phyloP scores from a whole-genome alignment of 2,113 vertebrate species.

The Prunella himalayana region DNA sequence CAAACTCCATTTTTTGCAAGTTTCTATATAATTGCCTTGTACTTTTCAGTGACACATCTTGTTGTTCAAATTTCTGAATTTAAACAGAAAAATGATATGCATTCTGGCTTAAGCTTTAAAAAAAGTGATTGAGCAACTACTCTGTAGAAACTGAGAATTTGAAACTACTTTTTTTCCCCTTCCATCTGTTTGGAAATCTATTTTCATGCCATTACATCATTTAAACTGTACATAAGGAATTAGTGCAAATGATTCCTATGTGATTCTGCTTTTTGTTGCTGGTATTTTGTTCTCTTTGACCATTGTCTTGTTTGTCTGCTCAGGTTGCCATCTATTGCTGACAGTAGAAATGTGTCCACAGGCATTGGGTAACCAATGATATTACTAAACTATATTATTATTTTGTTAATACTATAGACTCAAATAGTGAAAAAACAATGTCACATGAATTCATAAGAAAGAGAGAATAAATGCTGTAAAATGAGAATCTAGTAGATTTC shows the following conservation, averaged over 20 bases:
- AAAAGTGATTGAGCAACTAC: neutral
- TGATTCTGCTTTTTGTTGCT: neutral
- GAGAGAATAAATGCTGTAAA: neutral
- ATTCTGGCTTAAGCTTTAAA: neutral
- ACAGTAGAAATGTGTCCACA: neutral
- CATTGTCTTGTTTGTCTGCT: neutral
- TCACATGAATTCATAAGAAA: neutral
- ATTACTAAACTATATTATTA: neutral
- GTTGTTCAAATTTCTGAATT: neutral
- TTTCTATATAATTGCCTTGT: neutral
- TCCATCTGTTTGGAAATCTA: slow-evolving; percentile 40
- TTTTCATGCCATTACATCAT: slow-evolving; percentile 27
- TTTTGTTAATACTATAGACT: neutral
- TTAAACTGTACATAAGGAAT: slow-evolving; percentile 14
- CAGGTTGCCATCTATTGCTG: neutral
- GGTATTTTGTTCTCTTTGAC: neutral
- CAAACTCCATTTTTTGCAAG: neutral
- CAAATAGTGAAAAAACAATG: neutral
- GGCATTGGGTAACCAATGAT: neutral
- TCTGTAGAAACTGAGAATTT: neutral
- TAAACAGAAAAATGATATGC: neutral
- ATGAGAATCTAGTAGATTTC: neutral
- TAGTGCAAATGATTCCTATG: neutral
- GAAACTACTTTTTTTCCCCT: neutral
- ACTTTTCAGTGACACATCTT: neutral